Evolutionary conservation across 2,113 vertebrate genomes (phyloP).

Genomic region (Chauna torquata): DNA sequence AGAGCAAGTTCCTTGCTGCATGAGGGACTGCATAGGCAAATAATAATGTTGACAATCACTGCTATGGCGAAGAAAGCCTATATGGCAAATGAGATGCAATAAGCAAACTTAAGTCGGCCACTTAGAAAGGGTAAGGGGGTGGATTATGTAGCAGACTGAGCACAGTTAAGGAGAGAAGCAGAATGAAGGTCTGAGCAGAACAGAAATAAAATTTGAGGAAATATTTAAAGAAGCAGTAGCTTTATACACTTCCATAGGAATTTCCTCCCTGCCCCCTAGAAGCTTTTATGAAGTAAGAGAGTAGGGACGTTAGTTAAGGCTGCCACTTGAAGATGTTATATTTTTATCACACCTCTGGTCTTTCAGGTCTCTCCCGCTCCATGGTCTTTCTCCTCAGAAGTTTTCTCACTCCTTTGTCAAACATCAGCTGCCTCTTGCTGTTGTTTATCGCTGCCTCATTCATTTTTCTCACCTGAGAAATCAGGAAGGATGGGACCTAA

Average conservation of each 20-base stretch:
- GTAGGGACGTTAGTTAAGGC: background rate
- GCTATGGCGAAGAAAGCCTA: background rate
- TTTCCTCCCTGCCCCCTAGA: background rate
- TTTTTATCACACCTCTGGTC: constrained; percentile 76
- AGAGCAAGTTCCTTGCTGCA: background rate
- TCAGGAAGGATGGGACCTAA: constrained; percentile 91
- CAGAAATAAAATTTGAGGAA: background rate
- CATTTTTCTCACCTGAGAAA: constrained; percentile 92
- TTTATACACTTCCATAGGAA: background rate
- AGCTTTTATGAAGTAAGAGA: background rate
- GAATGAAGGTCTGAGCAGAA: background rate
- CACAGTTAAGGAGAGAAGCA: background rate
- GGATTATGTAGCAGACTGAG: background rate
- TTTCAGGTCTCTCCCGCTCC: constrained; percentile 84
- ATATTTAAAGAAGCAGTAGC: background rate
- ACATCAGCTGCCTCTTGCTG: constrained; percentile 81
- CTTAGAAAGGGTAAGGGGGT: background rate
- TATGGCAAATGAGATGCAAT: background rate
- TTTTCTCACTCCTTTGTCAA: constrained; percentile 80
- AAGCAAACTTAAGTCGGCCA: background rate
- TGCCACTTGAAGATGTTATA: background rate
- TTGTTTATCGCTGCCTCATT: constrained; percentile 84
- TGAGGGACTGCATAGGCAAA: background rate
- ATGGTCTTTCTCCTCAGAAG: constrained; percentile 84
- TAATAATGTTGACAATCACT: background rate